These are phyloP conservation scores for Leptosomus discolor DNA, from an alignment of 2,113 vertebrate genomes.

Conservation along the genomic window DNA sequence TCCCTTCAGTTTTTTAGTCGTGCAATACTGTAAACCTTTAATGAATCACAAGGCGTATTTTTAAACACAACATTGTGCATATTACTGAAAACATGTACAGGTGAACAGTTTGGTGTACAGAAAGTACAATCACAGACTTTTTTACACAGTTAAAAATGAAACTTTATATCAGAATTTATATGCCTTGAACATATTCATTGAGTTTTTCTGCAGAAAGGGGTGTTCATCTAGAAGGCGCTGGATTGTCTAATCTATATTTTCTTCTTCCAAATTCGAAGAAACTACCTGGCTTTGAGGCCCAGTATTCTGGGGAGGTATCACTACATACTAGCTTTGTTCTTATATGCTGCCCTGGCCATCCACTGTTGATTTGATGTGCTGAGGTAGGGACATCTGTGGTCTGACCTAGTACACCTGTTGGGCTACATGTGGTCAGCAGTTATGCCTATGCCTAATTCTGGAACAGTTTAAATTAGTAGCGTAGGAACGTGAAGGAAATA, in stretches of 20 bases:
- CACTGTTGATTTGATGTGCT: not conserved
- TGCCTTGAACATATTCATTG: not conserved
- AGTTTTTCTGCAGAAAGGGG: not conserved
- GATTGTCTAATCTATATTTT: not conserved
- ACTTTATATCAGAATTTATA: not conserved
- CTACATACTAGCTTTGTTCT: not conserved
- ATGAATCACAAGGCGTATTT: not conserved
- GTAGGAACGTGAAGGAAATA: not conserved
- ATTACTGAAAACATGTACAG: not conserved
- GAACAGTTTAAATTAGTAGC: not conserved
- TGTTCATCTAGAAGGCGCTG: not conserved
- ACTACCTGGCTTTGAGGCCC: not conserved
- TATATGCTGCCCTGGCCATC: rapidly evolving
- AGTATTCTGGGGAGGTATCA: not conserved
- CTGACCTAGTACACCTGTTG: not conserved
- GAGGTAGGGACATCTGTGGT: not conserved
- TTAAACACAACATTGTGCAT: not conserved
- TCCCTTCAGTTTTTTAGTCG: not conserved
- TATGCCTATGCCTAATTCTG: not conserved
- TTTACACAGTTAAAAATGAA: not conserved
- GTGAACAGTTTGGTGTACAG: not conserved
- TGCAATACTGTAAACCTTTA: not conserved
- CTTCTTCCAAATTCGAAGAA: not conserved
- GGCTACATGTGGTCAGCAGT: not conserved
- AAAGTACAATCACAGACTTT: not conserved